A percentile compares a stretch with the other conserved stretches of the same genome.
phyloP scores from a whole-genome alignment of 2,888 invertebrate species.

The Cephus spinipes region DNA sequence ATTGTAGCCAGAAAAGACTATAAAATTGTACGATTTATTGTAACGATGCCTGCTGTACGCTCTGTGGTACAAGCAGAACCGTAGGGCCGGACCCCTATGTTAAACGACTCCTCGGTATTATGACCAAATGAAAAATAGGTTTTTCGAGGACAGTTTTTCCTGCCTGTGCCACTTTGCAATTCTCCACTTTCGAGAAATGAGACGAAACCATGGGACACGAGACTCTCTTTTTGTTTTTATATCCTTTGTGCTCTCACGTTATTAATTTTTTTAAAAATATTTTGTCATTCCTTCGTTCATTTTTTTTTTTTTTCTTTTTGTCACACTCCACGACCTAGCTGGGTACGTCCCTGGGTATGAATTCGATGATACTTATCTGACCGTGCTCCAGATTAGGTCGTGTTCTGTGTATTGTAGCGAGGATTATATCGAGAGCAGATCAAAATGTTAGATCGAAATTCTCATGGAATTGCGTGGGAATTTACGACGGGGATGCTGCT shows the following conservation, averaged over 20 bases:
- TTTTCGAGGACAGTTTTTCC: conserved; percentile 8
- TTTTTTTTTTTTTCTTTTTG: neutral
- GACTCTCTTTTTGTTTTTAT: conserved; percentile 35
- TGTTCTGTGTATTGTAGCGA: neutral
- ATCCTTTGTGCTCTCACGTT: neutral
- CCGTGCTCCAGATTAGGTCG: neutral
- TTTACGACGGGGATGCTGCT: neutral
- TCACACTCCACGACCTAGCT: neutral
- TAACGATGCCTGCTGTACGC: conserved; percentile 35
- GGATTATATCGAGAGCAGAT: neutral
- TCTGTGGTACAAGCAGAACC: conserved; percentile 27
- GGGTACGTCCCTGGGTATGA: neutral
- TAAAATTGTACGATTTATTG: conserved; percentile 34
- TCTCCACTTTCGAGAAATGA: conserved; percentile 43
- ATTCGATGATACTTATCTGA: neutral
- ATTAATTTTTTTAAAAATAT: neutral
- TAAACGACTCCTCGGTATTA: neutral
- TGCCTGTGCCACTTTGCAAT: conserved; percentile 26
- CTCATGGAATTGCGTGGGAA: neutral
- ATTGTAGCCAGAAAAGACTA: conserved; percentile 36
- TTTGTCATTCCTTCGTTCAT: neutral
- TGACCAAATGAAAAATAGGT: conserved; percentile 10
- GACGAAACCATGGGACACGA: conserved; percentile 33
- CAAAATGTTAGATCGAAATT: neutral
- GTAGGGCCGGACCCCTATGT: conserved; percentile 22